Evolutionary conservation across 2,113 vertebrate species (phyloP).

Genomic region (Albula glossodonta): DNA sequence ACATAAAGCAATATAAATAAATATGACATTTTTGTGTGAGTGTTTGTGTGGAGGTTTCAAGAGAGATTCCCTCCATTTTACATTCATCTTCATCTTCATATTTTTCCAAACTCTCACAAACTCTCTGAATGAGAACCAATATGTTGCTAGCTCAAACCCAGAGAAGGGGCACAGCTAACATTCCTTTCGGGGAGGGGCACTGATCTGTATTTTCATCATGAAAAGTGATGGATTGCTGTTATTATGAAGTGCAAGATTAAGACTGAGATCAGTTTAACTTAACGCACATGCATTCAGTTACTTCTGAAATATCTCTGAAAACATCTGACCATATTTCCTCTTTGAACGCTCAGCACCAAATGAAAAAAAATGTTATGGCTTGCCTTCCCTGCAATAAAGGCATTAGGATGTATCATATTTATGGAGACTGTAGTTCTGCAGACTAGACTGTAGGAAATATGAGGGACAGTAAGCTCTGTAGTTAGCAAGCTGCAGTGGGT

Average conservation of each 20-base stretch:
- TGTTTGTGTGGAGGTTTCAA: too few relatives aligned
- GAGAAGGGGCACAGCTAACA: neutral
- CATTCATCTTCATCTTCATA: too few relatives aligned
- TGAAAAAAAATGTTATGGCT: neutral
- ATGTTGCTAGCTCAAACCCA: too few relatives aligned
- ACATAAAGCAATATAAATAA: too few relatives aligned
- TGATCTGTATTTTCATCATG: neutral
- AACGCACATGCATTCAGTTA: neutral
- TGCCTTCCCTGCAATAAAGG: neutral
- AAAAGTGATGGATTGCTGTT: neutral
- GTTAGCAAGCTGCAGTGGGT: neutral
- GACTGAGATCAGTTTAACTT: neutral
- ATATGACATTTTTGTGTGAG: too few relatives aligned
- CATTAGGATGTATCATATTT: neutral
- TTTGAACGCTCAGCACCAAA: neutral
- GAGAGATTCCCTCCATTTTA: too few relatives aligned
- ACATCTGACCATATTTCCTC: neutral
- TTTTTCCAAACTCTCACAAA: too few relatives aligned
- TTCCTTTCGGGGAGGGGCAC: neutral
- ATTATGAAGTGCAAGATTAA: neutral
- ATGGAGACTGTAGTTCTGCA: neutral
- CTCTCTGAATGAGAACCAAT: too few relatives aligned
- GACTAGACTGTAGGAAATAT: neutral
- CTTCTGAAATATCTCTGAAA: neutral
- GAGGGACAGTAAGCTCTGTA: neutral